A percentile compares a stretch with the other conserved stretches of the same genome.
Conservation (phyloP, 2,888 invertebrate species). For the Glomeris marginata region DNA sequence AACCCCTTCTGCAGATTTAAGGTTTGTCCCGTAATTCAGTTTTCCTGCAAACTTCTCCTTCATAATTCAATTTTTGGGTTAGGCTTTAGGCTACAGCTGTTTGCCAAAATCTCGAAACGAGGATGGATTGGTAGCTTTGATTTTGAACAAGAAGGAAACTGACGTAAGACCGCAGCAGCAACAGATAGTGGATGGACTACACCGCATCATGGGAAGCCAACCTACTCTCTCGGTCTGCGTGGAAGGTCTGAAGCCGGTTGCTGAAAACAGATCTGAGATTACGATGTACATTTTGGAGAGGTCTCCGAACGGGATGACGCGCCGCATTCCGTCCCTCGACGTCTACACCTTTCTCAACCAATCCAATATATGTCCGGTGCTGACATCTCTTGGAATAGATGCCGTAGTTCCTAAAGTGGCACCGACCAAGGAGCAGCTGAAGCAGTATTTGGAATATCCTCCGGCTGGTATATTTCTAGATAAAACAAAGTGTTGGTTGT, state of each 20-base stretch:
- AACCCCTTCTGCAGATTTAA: conserved; percentile 90
- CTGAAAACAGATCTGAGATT: conserved; percentile 58
- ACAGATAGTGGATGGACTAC: conserved; percentile 36
- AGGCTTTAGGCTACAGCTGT: conserved; percentile 78
- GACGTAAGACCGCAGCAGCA: conserved; percentile 61
- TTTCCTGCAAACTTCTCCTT: too few species aligned
- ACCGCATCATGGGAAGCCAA: conserved; percentile 57
- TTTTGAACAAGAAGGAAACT: conserved; percentile 65
- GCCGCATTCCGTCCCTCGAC: conserved; percentile 30
- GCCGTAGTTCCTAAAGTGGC: conserved; percentile 55
- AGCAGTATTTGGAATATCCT: conserved; percentile 79
- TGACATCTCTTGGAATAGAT: conserved; percentile 53
- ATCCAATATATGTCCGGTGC: conserved; percentile 50
- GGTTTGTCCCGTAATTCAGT: conserved; percentile 21
- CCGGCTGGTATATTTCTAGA: conserved; percentile 44
- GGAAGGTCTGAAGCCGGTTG: conserved; percentile 58
- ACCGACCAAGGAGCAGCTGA: conserved; percentile 60
- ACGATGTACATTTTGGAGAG: conserved; percentile 58
- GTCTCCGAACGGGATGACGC: conserved; percentile 35
- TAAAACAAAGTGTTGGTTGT: background rate
- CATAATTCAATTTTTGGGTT: conserved; percentile 10
- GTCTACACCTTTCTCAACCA: conserved; percentile 38
- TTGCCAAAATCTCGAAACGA: conserved; percentile 75
- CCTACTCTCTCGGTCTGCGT: conserved; percentile 65
- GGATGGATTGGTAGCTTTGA: conserved; percentile 74